Percentiles rank a stretch among this genome's conserved stretches.
These are phyloP conservation scores for Rutilus rutilus DNA, from an alignment of 2,113 vertebrate species.

Conservation along the genomic window DNA sequence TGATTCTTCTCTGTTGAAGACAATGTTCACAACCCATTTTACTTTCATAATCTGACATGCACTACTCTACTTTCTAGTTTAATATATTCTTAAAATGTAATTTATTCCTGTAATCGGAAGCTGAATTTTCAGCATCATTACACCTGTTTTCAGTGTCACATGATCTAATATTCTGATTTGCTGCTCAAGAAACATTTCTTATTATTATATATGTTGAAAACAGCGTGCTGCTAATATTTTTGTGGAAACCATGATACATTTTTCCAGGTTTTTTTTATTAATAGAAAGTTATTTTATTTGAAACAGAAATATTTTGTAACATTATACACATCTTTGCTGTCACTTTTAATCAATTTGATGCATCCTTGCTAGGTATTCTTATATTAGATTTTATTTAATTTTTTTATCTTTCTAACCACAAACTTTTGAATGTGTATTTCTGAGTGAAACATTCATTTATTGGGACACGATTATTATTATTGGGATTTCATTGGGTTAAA, in stretches of 20 bases:
- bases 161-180: neutral
- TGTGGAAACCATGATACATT: neutral
- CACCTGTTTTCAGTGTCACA: neutral
- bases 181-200: neutral
- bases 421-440: neutral
- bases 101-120: neutral
- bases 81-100: neutral
- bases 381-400: too few species aligned
- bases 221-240: neutral
- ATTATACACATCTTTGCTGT: neutral
- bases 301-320: neutral
- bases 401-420: neutral
- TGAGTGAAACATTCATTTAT: too few species aligned
- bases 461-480: too few species aligned
- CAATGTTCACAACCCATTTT: neutral
- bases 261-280: neutral
- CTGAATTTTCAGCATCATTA: neutral
- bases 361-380: neutral
- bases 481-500: neutral
- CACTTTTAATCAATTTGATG: neutral
- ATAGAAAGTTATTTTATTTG: neutral
- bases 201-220: neutral
- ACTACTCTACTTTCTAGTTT: neutral
- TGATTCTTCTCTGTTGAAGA: neutral
- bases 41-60: neutral